phyloP scores from a whole-genome alignment of 1,140 invertebrate genomes.

The Diuraphis noxia region DNA sequence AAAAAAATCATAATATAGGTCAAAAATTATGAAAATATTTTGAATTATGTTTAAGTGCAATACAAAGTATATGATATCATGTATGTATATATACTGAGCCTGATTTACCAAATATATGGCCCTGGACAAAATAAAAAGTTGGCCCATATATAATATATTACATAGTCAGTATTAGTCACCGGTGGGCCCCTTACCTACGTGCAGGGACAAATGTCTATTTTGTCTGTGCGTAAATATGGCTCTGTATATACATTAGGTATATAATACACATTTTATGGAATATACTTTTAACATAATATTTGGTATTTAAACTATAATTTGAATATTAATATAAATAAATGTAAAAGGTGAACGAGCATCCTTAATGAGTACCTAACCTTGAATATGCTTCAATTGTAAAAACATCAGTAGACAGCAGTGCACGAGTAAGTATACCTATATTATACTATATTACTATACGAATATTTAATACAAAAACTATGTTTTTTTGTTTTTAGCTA shows the following conservation, averaged over 20 bases:
- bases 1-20: not conserved
- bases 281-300: not conserved
- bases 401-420: not conserved
- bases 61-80: not conserved
- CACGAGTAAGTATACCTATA: not conserved
- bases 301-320: not conserved
- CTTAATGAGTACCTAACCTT: not conserved
- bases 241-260: no score
- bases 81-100: no score
- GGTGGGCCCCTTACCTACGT: no score
- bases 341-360: conserved; percentile 7
- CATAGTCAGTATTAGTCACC: no score
- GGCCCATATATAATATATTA: no score
- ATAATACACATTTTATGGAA: not conserved
- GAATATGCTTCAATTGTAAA: not conserved
- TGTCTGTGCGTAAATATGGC: no score
- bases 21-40: not conserved
- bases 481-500: not conserved
- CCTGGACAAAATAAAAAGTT: no score
- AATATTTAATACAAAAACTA: not conserved
- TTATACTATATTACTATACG: not conserved
- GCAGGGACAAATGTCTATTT: no score
- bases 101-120: no score
- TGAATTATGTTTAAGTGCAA: not conserved
- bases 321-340: not conserved